phyloP scores from a whole-genome alignment of 2,797 vertebrate species.

The Nyctalus aviator region DNA sequence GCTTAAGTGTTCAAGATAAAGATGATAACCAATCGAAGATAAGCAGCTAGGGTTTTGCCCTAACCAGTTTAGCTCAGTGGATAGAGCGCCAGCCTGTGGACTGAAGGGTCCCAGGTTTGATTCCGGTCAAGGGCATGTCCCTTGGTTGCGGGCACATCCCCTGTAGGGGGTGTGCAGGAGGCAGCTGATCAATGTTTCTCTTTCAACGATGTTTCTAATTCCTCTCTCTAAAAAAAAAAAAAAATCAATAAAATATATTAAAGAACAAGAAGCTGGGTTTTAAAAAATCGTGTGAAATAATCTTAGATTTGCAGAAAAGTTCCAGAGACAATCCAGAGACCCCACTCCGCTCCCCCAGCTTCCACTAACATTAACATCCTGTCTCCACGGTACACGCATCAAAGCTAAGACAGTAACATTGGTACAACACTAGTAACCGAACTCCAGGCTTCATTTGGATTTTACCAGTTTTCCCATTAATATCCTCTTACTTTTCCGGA shows the following conservation, averaged over 20 bases:
- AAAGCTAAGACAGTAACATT: background rate
- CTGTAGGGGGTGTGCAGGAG: too few species aligned
- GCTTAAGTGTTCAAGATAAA: background rate
- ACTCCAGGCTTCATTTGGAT: background rate
- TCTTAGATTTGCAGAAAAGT: background rate
- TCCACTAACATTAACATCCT: background rate
- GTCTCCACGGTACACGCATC: fast-evolving
- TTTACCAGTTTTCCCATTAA: background rate
- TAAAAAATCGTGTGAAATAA: background rate
- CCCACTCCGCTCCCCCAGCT: background rate
- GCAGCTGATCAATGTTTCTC: too few species aligned
- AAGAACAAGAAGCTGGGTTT: background rate
- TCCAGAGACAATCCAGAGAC: background rate
- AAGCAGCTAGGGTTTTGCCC: background rate
- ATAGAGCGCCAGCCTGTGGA: too few species aligned
- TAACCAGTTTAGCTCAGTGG: too few species aligned
- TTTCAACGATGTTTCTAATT: too few species aligned
- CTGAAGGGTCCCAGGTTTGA: too few species aligned
- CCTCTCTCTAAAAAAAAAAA: too few species aligned
- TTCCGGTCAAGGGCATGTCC: too few species aligned
- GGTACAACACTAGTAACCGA: background rate
- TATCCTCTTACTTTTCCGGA: background rate
- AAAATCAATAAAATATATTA: too few species aligned
- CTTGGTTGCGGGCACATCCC: too few species aligned
- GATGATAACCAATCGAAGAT: background rate